Conservation (phyloP, 2,797 vertebrate species). For the Coregonus sp. region DNA sequence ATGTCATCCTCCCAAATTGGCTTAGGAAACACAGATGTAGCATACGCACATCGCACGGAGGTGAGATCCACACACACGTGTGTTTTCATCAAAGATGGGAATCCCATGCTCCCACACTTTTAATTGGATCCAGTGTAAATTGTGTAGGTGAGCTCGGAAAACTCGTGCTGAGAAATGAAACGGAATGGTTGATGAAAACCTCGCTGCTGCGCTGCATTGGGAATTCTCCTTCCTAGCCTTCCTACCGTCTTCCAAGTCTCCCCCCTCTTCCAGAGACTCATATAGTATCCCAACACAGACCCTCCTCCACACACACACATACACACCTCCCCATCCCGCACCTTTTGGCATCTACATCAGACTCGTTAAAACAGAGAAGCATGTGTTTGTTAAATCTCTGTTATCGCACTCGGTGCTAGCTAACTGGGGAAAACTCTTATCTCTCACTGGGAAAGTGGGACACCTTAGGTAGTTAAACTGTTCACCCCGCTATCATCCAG, state of each 20-base stretch:
- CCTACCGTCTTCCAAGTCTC: neutral
- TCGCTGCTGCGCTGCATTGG: neutral
- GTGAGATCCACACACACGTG: constrained; percentile 4
- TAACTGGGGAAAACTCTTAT: constrained; percentile 21
- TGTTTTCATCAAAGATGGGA: constrained; percentile 59
- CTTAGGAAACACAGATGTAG: constrained; percentile 30
- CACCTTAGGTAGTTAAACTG: constrained; percentile 25
- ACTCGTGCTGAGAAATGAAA: constrained; percentile 59
- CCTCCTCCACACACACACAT: neutral
- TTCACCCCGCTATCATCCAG: too few relatives aligned
- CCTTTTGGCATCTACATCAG: constrained; percentile 46
- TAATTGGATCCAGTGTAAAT: constrained; percentile 63
- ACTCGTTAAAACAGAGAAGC: constrained; percentile 46
- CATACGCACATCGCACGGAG: neutral
- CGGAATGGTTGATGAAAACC: constrained; percentile 69
- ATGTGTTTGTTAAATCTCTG: constrained; percentile 35
- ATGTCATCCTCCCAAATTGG: constrained; percentile 34
- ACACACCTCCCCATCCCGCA: constrained; percentile 21
- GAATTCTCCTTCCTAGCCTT: too few relatives aligned
- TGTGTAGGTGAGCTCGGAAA: constrained; percentile 43
- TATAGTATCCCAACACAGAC: constrained; percentile 51
- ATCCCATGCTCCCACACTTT: constrained; percentile 29
- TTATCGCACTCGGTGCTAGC: constrained; percentile 11
- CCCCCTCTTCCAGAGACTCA: constrained; percentile 36
- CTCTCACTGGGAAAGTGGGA: constrained; percentile 37